phyloP scores from a whole-genome alignment of 2,797 vertebrate genomes.

The Sebastes steindachneri region DNA sequence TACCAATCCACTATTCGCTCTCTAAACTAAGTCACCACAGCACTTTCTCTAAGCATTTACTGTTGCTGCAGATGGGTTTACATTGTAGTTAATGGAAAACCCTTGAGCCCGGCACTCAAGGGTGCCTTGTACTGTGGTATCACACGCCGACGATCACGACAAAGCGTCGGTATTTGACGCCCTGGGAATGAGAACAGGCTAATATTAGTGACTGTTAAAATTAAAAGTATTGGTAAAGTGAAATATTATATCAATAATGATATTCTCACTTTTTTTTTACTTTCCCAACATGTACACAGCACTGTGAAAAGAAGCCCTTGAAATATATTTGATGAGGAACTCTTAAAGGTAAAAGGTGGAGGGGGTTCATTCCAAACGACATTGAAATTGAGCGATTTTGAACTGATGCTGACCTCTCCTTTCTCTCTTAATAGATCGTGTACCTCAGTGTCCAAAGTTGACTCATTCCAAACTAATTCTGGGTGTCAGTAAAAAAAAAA shows the following conservation, averaged over 20 bases:
- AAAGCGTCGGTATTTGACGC: accelerated
- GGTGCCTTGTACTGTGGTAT: no score
- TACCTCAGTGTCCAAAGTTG: conserved; percentile 21
- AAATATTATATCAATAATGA: background rate
- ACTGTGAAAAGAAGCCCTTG: background rate
- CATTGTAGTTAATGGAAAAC: no score
- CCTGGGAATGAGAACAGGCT: no score
- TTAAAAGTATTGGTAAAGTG: background rate
- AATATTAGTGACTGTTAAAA: background rate
- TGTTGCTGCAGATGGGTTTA: no score
- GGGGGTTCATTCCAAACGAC: conserved; percentile 20
- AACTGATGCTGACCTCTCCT: conserved; percentile 39
- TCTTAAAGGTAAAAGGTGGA: conserved; percentile 36
- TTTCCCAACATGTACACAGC: background rate
- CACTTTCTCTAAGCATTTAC: no score
- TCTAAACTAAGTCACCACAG: no score
- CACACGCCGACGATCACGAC: accelerated
- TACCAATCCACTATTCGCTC: no score
- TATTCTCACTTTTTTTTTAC: background rate
- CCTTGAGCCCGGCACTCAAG: no score
- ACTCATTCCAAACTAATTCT: conserved; percentile 49
- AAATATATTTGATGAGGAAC: background rate
- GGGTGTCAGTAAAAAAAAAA: conserved; percentile 12
- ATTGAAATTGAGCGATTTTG: conserved; percentile 23
- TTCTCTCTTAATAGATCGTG: conserved; percentile 36